phyloP scores from a whole-genome alignment of 2,888 invertebrate species.

The Rhopalosiphum nymphaeae region DNA sequence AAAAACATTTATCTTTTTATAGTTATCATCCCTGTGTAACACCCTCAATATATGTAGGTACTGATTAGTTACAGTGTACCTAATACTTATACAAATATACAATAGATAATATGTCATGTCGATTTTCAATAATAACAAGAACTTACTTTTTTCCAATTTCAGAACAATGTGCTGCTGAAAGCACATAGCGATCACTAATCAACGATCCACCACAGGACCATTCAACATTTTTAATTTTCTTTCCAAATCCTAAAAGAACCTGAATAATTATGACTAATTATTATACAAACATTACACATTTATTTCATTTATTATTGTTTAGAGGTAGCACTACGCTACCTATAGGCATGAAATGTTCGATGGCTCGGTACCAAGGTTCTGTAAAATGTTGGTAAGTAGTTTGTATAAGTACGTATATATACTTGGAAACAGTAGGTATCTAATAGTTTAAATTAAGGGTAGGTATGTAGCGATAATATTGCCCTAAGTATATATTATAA shows the following conservation, averaged over 20 bases:
- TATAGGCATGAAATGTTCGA: neutral
- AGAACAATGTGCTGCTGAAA: slow-evolving; percentile 58
- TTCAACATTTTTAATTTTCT: slow-evolving; percentile 8
- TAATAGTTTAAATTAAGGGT: neutral
- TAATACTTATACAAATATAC: no score
- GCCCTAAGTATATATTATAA: neutral
- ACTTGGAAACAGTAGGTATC: neutral
- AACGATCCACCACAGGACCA: slow-evolving; percentile 58
- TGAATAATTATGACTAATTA: neutral
- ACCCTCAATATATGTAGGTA: no score
- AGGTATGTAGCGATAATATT: neutral
- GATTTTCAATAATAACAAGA: no score
- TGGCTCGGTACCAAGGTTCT: neutral
- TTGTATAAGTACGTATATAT: neutral
- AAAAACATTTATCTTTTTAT: neutral
- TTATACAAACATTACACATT: neutral
- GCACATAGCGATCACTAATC: slow-evolving; percentile 51
- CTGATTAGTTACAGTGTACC: neutral
- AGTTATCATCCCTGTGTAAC: neutral
- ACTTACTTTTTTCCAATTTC: slow-evolving; percentile 38
- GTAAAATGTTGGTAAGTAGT: neutral
- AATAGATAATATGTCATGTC: no score
- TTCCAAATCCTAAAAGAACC: slow-evolving; percentile 53
- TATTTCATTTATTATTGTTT: neutral
- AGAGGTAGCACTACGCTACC: neutral